Conservation (phyloP, 2,888 invertebrate species). For the Fragum sueziense region DNA sequence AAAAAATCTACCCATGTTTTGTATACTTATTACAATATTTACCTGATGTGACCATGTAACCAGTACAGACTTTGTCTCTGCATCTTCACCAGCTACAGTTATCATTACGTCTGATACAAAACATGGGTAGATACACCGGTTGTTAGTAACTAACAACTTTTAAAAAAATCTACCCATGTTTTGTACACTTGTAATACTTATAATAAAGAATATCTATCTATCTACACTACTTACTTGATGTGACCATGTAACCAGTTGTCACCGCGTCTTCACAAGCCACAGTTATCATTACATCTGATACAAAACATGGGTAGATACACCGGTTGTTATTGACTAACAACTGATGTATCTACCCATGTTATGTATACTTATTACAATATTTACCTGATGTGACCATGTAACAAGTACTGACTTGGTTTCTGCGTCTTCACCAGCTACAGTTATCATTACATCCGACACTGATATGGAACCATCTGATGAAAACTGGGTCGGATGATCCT, state of each 20-base stretch:
- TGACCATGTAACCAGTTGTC: conserved; percentile 96
- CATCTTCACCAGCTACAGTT: conserved; percentile 92
- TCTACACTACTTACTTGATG: conserved; percentile 84
- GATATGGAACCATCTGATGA: conserved; percentile 91
- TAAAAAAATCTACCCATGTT: too few species aligned
- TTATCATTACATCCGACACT: conserved; percentile 92
- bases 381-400: conserved; percentile 92
- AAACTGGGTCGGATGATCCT: conserved; percentile 91
- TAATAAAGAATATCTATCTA: too few species aligned
- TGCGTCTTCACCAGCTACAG: conserved; percentile 91
- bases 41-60: conserved; percentile 94
- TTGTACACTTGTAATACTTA: too few species aligned
- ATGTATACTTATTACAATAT: neutral
- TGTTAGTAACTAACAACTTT: too few species aligned
- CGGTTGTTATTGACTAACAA: too few species aligned
- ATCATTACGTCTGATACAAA: conserved; percentile 93
- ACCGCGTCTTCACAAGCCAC: conserved; percentile 90
- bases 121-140: too few species aligned
- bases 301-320: too few species aligned
- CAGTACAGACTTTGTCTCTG: conserved; percentile 91
- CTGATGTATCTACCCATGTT: too few species aligned
- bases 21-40: conserved; percentile 2
- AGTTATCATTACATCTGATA: conserved; percentile 92
- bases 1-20: too few species aligned
- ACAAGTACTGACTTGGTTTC: conserved; percentile 93